Conservation (phyloP, 2,888 invertebrate species). For the Cephus rjabovi region DNA sequence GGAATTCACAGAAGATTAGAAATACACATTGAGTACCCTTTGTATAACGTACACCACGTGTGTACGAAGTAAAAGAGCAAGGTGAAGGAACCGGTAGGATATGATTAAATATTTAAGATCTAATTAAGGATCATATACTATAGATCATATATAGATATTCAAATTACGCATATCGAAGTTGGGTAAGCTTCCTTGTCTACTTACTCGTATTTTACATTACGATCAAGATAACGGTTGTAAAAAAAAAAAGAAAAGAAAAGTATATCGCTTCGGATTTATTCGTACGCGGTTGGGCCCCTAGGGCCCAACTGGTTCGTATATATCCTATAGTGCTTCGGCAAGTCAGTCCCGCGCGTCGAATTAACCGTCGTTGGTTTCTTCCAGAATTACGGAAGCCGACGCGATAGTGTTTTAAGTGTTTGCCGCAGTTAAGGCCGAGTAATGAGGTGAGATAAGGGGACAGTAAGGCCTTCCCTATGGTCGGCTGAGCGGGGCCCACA, state of each 20-base stretch:
- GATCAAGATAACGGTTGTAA: not conserved
- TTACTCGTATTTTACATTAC: not conserved
- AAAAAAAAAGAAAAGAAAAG: not conserved
- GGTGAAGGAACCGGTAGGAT: not conserved
- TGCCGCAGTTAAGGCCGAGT: conserved; percentile 60
- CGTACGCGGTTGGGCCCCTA: not conserved
- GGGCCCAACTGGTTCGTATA: not conserved
- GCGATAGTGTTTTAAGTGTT: conserved; percentile 61
- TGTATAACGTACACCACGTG: not conserved
- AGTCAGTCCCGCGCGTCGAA: not conserved
- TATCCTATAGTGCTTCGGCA: not conserved
- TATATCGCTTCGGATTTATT: not conserved
- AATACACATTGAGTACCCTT: not conserved
- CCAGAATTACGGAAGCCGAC: conserved; percentile 58
- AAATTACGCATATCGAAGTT: not conserved
- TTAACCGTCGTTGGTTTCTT: conserved; percentile 26
- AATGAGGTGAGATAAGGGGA: conserved; percentile 64
- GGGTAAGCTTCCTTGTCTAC: not conserved
- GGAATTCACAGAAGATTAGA: not conserved
- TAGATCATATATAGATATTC: not conserved
- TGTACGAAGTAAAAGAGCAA: not conserved
- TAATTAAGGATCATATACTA: not conserved
- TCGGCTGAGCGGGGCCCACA: conserved; percentile 43
- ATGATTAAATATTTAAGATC: not conserved
- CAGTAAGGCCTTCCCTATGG: conserved; percentile 36